These are phyloP conservation scores for Phrynocephalus vlangalii DNA, from an alignment of 2,797 vertebrate species.

Conservation along the genomic window DNA sequence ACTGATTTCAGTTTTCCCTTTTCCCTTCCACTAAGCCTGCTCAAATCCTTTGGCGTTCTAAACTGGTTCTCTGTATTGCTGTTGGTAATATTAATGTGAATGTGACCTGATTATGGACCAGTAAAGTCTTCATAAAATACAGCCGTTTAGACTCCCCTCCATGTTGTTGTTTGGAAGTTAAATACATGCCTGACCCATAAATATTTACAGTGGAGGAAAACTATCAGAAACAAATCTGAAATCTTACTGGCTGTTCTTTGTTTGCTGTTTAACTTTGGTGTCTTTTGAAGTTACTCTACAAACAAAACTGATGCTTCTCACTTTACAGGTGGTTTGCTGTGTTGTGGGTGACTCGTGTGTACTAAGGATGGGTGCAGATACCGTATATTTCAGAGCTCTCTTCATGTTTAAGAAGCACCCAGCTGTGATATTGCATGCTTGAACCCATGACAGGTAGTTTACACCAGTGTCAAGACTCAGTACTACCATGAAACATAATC, in stretches of 20 bases:
- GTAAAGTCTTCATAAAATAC: constrained; percentile 6
- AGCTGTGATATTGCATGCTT: background rate
- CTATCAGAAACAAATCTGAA: background rate
- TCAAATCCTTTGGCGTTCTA: background rate
- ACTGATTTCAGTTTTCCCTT: background rate
- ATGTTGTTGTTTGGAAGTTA: background rate
- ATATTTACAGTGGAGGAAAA: background rate
- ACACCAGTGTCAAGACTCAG: background rate
- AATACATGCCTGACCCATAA: background rate
- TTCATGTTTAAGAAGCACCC: background rate
- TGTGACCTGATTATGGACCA: background rate
- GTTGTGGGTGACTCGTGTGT: background rate
- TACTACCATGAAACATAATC: background rate
- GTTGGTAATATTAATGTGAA: background rate
- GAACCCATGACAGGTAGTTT: no score
- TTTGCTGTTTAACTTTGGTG: background rate
- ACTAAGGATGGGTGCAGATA: background rate
- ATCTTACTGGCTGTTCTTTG: constrained; percentile 16
- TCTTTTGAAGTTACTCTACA: background rate
- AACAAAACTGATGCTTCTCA: background rate
- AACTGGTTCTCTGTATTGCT: background rate
- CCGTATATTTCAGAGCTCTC: background rate
- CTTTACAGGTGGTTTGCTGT: background rate
- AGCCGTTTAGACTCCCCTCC: background rate
- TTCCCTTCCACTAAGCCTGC: rapidly evolving